Percentiles rank a stretch among this genome's conserved stretches.
phyloP scores from a whole-genome alignment of 2,888 invertebrate species.

The Lepas anatifera region DNA sequence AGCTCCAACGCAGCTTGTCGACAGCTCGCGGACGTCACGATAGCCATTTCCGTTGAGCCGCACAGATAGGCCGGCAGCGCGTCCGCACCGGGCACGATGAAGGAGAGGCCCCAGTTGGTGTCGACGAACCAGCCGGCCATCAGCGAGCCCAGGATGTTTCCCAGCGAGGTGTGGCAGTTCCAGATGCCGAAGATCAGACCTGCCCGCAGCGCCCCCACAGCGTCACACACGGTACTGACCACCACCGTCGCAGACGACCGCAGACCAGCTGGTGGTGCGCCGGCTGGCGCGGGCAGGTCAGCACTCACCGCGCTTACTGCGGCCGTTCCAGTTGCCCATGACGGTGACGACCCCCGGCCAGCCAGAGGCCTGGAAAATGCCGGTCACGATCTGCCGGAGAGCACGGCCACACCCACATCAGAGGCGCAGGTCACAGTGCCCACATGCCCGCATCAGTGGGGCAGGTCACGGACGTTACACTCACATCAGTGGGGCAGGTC shows the following conservation, averaged over 20 bases:
- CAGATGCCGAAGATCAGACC: constrained; percentile 85
- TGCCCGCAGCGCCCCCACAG: constrained; percentile 19
- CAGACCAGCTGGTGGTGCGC: neutral
- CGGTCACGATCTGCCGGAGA: constrained; percentile 61
- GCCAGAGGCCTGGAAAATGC: constrained; percentile 81
- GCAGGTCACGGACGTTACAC: no score
- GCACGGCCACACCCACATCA: no score
- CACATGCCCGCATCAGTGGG: no score
- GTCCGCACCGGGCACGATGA: constrained; percentile 73
- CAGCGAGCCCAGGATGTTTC: constrained; percentile 81
- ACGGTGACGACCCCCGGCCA: constrained; percentile 93
- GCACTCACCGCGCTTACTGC: constrained; percentile 59
- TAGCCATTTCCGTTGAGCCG: no score
- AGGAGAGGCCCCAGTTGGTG: constrained; percentile 77
- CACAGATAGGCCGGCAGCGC: no score
- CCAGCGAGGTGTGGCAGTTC: constrained; percentile 94
- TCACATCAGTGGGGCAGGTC: no score
- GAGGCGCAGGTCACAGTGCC: no score
- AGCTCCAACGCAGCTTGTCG: no score
- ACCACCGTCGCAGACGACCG: neutral
- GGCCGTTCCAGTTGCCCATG: constrained; percentile 92
- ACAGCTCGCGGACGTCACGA: no score
- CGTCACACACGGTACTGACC: neutral
- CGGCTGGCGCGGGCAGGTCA: neutral
- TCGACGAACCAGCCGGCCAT: constrained; percentile 72